Evolutionary conservation across 2,113 vertebrate species (phyloP).

Genomic region (Rhea americana): DNA sequence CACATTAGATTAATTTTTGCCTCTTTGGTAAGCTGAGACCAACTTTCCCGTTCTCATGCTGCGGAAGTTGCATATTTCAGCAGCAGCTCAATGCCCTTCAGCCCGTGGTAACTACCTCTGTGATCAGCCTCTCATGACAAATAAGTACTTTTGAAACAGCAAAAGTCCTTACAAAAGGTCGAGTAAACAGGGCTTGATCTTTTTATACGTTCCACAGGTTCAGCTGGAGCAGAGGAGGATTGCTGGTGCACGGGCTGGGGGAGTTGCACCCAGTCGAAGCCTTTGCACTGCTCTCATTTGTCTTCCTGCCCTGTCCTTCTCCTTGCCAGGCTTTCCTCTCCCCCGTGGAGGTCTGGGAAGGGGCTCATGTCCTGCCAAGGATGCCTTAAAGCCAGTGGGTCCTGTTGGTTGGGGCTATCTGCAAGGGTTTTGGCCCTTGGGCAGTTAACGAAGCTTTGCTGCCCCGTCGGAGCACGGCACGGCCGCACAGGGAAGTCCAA

Average conservation of each 20-base stretch:
- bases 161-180: background rate
- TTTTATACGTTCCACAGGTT: background rate
- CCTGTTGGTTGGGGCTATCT: background rate
- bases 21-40: background rate
- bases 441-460: background rate
- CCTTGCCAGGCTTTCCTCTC: background rate
- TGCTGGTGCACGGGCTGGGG: accelerated
- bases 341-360: accelerated
- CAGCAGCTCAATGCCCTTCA: background rate
- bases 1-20: slow-evolving; percentile 13
- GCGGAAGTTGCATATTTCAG: background rate
- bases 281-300: background rate
- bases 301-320: too few species aligned
- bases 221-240: background rate
- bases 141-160: background rate
- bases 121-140: background rate
- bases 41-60: background rate
- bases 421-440: background rate
- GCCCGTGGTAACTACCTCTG: background rate
- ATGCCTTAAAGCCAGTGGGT: background rate
- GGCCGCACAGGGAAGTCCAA: accelerated
- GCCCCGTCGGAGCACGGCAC: accelerated
- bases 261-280: background rate
- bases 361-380: background rate
- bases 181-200: background rate